Conservation (phyloP, 2,888 invertebrate species). For the Patella depressa region DNA sequence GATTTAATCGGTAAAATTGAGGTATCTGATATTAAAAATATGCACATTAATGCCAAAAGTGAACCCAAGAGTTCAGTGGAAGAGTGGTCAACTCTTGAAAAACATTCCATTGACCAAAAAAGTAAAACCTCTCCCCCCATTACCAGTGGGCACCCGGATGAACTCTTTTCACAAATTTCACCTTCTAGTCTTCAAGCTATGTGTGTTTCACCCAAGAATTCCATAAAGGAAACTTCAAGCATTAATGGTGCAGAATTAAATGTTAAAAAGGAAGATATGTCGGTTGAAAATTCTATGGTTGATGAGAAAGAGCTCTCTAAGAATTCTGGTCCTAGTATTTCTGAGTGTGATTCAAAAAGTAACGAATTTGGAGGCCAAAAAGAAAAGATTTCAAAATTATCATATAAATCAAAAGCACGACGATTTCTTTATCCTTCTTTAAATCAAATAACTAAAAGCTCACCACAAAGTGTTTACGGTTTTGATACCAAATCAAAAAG, state of each 20-base stretch:
- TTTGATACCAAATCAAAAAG: conserved; percentile 19
- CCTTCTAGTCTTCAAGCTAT: conserved; percentile 43
- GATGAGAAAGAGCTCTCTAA: no score
- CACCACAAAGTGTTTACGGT: conserved; percentile 44
- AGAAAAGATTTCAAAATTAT: not conserved
- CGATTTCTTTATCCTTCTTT: conserved; percentile 51
- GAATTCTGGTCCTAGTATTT: no score
- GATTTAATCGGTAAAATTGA: not conserved
- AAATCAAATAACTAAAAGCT: conserved; percentile 40
- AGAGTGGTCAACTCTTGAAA: not conserved
- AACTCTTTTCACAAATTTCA: conserved; percentile 53
- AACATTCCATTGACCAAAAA: not conserved
- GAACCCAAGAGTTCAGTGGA: not conserved
- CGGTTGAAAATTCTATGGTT: no score
- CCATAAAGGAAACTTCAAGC: not conserved
- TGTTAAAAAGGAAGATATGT: not conserved
- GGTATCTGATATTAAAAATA: not conserved
- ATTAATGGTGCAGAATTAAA: not conserved
- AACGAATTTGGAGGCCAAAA: not conserved
- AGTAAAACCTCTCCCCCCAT: not conserved
- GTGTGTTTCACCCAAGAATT: conserved; percentile 36
- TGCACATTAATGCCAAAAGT: not conserved
- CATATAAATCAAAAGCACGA: conserved; percentile 22
- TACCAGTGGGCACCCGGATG: conserved; percentile 25
- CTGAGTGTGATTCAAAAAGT: not conserved